Percentiles rank a stretch among this genome's conserved stretches.
Evolutionary conservation across 2,888 invertebrate genomes (phyloP).

Genomic region (Drepana falcataria): DNA sequence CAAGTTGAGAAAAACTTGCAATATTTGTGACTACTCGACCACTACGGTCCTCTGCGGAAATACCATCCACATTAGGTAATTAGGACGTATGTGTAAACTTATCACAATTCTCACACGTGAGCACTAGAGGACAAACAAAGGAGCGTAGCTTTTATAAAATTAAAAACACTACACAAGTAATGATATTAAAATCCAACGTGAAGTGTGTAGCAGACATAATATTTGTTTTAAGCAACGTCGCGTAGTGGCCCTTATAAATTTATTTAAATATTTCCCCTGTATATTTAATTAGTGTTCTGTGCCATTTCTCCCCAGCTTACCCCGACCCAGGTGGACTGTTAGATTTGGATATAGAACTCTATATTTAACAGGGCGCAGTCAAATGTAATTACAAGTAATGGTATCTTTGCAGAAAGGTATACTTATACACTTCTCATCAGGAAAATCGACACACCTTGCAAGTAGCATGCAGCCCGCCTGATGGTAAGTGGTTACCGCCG

Average conservation of each 20-base stretch:
- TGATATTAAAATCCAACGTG: constrained; percentile 76
- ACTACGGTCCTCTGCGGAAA: background rate
- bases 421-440: too few relatives aligned
- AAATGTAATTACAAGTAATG: background rate
- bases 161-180: constrained; percentile 70
- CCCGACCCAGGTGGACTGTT: constrained; percentile 54
- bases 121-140: constrained; percentile 40
- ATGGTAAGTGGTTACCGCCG: too few relatives aligned
- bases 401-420: background rate
- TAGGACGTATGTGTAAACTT: background rate
- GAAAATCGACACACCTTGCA: too few relatives aligned
- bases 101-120: constrained; percentile 27
- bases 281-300: constrained; percentile 72
- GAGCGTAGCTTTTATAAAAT: constrained; percentile 68
- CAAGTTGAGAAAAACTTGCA: too few relatives aligned
- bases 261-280: constrained; percentile 75
- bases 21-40: too few relatives aligned
- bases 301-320: constrained; percentile 58
- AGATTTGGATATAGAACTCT: constrained; percentile 21
- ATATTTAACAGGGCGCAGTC: constrained; percentile 8
- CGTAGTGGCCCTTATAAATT: constrained; percentile 59
- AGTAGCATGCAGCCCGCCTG: too few relatives aligned
- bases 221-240: constrained; percentile 66
- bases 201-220: constrained; percentile 62
- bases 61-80: background rate